Base-by-base conservation (phyloP, 1,140 invertebrate species). In the Chrysoperla carnea region DNA sequence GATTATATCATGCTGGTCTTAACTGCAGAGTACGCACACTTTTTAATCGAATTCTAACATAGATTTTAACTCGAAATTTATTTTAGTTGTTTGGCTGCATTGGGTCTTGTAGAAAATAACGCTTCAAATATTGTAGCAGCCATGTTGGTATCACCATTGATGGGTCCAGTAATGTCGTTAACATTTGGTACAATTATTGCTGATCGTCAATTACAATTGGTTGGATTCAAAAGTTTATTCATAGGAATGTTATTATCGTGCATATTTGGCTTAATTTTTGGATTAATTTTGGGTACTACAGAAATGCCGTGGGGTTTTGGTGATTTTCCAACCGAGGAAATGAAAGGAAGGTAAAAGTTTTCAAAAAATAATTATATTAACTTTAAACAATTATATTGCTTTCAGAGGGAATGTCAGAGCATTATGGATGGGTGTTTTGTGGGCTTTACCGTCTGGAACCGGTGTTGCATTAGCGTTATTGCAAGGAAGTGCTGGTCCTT, bases 61-160 rank as follows among this genome's bases (percentile, higher is more conserved):
- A 36, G 37, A 12, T 11, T 17, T 11, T 33, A 33, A 11, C 3
- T 2, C 4, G 6, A 11, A 33, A 4, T 33, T 33, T 4, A 35
- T 17, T 52, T 36, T 13, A 64, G 62, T 51, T 66, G 60, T 47
- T 48, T 79, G n/a, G 74, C 76, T 27, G 71, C 70, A 6, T 54
- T 73, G 9, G 71, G 71, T n/a, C 50, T 73, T 14, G 67, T 73
- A 0, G 71, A 73, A 57, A 73, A 73, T 50, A 73, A 72, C 46
- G 75, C 82, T 2, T 81, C 85, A 1, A 78, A 84, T 52, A 74
- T 89, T 41, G 82, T 87, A 17, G 84, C 85, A 12, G 83, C 81
- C 37, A 90, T 90, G 85, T 62, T 90, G 46, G 80, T 89, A 2
- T 88, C 84, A 1, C 85, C 85, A 0, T 64, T 89, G 4, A 90